Base-by-base conservation (phyloP, 2,888 invertebrate species). In the Cheilosia urbana region DNA sequence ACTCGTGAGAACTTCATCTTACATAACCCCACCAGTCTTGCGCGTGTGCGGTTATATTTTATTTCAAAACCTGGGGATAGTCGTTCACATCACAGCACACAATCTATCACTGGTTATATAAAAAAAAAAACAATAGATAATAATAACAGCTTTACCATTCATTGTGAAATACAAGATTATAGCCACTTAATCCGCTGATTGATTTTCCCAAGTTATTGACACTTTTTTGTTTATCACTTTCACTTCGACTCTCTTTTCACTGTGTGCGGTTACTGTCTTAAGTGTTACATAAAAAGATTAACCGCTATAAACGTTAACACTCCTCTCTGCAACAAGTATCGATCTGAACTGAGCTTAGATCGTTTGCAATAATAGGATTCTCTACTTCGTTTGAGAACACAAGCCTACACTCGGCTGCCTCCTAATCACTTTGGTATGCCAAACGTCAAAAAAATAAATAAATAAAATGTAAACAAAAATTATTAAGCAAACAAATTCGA, bases 341-440 rank as follows among this genome's bases (percentile, higher is more conserved):
- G 75, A 84, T 80, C 65, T 71, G 49, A 65, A 84, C 80, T 84
- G 71, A 63, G 13, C 21, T 11, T 42, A 69, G 45, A 45, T 68
- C 63, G 68, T 19, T 42, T 51, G 42, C 45, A 60, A 30, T 65
- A 69, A 58, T 47, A 62, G 68, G 71, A 83, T 72, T 68, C 42
- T 65, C 55, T 42, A 47, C 60, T 60, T 19, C 37, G 55, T 13
- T 24, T 47, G 45, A 57, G 34, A 47, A 58, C 34, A 37, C 34
- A 17, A 55, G 30, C n/a, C 13, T 5, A 17, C 27, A 55, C 30
- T 3, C 55, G 55, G 19, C 45, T 2, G 37, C 73, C 55, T 66
- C 62, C 82, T 83, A 83, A 83, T 78, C 78, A 72, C 82, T 78
- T 83, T 83, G 82, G 82, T 77, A 83, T 78, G 82, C 78, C 72